Percentiles rank a stretch among this genome's conserved stretches.
Evolutionary conservation across 2,888 invertebrate species (phyloP).

Genomic region (Drosophila fulvimacula): DNA sequence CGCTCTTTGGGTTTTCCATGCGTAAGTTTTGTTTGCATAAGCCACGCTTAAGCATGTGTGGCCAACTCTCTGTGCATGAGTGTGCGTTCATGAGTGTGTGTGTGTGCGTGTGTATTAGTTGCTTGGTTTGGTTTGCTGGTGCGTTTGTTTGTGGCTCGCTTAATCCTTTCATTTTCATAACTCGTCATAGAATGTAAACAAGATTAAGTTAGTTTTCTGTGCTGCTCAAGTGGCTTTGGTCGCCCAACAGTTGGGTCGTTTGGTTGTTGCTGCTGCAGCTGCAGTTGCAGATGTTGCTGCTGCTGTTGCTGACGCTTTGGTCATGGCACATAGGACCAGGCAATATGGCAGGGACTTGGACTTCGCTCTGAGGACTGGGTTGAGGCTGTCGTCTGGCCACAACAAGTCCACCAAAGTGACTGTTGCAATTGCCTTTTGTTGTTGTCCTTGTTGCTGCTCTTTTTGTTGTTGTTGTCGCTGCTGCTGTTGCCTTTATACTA

Average conservation of each 20-base stretch:
- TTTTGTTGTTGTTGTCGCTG: constrained; percentile 49
- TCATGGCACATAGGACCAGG: constrained; percentile 44
- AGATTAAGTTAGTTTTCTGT: constrained; percentile 80
- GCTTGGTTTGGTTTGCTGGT: constrained; percentile 46
- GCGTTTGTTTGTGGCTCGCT: constrained; percentile 75
- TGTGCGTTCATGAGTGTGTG: constrained; percentile 13
- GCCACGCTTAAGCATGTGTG: constrained; percentile 64
- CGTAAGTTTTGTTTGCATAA: constrained; percentile 75
- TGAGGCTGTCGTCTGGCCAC: constrained; percentile 68
- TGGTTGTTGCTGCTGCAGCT: constrained; percentile 17
- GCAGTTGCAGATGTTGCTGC: constrained; percentile 3
- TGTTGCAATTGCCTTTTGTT: constrained; percentile 77
- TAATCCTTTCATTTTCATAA: constrained; percentile 81
- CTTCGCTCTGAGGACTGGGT: constrained; percentile 7
- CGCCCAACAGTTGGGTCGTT: constrained; percentile 20
- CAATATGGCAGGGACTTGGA: constrained; percentile 52
- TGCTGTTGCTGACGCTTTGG: constrained; percentile 14
- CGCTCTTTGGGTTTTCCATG: constrained; percentile 61
- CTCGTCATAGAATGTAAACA: constrained; percentile 81
- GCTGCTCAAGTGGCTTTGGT: constrained; percentile 77
- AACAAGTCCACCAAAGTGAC: constrained; percentile 79
- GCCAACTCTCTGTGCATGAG: constrained; percentile 5
- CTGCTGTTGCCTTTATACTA: constrained; percentile 65
- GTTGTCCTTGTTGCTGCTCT: constrained; percentile 34
- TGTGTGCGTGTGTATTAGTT: constrained; percentile 29